Evolutionary conservation across 2,888 invertebrate species (phyloP), one percentile per base, ranked within the genome.

Genomic region (Brachypalpus laphriformis): DNA sequence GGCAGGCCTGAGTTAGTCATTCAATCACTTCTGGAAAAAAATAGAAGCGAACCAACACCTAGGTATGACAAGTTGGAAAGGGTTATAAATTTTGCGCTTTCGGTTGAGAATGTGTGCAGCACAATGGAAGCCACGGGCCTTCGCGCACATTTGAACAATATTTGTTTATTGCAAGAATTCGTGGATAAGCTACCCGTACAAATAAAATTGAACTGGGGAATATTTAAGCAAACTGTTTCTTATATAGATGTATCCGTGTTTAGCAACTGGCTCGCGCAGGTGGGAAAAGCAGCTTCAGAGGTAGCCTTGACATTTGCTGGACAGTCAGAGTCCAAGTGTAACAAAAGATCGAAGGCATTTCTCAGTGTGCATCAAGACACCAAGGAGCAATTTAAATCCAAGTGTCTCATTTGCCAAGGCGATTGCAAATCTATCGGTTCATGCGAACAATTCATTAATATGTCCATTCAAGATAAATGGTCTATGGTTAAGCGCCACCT

Each of bases 81-180:
- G 0, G 22, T 75, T 16, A 31, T 66, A 14, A 28, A 75, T 5
- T 75, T 66, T n/a, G 42, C 66, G 1, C 57, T 75, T 34, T 42
- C 14, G 18, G 18, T 65, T 1, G 47, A 66, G 2, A 65, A 75
- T 14, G 18, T 65, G 45, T 57, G 56, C 18, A 16, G 37, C 0
- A 31, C 22, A 9, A 75, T 66, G 57, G 47, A 65, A 16, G 66
- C 40, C 2, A 63, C 42, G 0, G 54, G 25, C 11, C 31, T 74
- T 7, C 20, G 16, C 7, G 31, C 61, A 9, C 47, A 66, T 49
- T 22, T 75, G 8, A 72, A 72, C 14, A 72, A 72, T 4, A 61
- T 54, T 7, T 72, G 54, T 20, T 31, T 72, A n/a, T 1, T 75
- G 2, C 75, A 75, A 25, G 75, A 75, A n/a, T n/a, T n/a, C n/a